phyloP scores from a whole-genome alignment of 2,888 invertebrate species.

The Microplitis manilae region DNA sequence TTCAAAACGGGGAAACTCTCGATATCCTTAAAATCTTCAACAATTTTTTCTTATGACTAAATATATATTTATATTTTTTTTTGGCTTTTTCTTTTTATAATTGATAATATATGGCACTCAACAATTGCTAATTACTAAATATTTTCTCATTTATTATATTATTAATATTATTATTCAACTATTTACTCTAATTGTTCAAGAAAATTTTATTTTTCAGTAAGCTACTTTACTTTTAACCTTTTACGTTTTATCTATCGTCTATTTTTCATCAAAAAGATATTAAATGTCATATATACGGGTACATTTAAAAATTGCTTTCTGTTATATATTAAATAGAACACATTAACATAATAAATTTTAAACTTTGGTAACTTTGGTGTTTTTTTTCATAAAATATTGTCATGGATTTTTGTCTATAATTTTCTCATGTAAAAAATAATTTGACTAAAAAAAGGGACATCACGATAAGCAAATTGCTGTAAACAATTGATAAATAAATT shows the following conservation, averaged over 20 bases:
- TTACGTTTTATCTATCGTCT: no score
- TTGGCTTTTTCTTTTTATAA: conserved; percentile 6
- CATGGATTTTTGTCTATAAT: conserved; percentile 47
- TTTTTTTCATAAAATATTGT: conserved; percentile 53
- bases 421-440: conserved; percentile 17
- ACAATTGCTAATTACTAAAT: conserved; percentile 45
- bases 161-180: conserved; percentile 36
- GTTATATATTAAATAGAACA: conserved; percentile 7
- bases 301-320: not conserved
- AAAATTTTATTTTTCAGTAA: conserved; percentile 25
- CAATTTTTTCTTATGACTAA: conserved; percentile 48
- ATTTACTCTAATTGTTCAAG: conserved; percentile 35
- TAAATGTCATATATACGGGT: not conserved
- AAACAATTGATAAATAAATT: no score
- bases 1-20: conserved; percentile 4
- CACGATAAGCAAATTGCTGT: not conserved
- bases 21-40: conserved; percentile 57
- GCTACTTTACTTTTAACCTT: not conserved
- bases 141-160: conserved; percentile 19
- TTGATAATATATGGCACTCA: conserved; percentile 40
- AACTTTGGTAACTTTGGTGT: conserved; percentile 36
- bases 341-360: not conserved
- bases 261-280: conserved; percentile 19
- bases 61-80: conserved; percentile 25
- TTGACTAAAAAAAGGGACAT: not conserved